phyloP scores from a whole-genome alignment of 2,888 invertebrate genomes.

The Alviniconcha strummeri region DNA sequence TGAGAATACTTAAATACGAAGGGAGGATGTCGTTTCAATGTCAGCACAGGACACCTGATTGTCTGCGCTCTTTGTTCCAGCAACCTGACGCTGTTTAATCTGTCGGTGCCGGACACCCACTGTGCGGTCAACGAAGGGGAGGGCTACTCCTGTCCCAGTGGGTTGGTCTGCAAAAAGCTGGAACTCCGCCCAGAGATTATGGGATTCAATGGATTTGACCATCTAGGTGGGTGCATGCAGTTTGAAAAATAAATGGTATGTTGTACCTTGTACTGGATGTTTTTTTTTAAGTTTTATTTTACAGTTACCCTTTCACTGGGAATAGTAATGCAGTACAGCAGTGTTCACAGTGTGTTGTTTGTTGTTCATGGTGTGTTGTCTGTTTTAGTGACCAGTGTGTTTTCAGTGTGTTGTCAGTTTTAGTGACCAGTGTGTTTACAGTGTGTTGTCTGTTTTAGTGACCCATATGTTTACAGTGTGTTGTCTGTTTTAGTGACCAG shows the following conservation, averaged over 20 bases:
- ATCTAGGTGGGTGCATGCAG: conserved; percentile 83
- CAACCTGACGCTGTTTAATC: conserved; percentile 90
- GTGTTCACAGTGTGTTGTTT: too few species aligned
- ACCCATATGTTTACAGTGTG: too few species aligned
- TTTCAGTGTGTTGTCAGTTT: too few species aligned
- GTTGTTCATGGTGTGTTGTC: too few species aligned
- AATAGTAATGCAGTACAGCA: too few species aligned
- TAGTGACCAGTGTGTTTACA: too few species aligned
- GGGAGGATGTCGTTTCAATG: too few species aligned
- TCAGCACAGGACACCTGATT: background rate
- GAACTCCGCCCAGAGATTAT: conserved; percentile 91
- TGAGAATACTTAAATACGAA: too few species aligned
- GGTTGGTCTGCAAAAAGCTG: conserved; percentile 97
- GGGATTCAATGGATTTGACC: conserved; percentile 99
- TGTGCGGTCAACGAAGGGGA: conserved; percentile 88
- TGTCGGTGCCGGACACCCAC: conserved; percentile 99
- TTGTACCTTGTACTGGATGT: background rate
- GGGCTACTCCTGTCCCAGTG: conserved; percentile 96
- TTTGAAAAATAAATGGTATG: background rate
- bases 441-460: too few species aligned
- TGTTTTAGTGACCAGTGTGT: too few species aligned
- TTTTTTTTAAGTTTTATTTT: background rate
- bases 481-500: too few species aligned
- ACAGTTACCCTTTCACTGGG: background rate
- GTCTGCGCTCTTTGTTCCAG: conserved; percentile 75